Evolutionary conservation across 2,888 invertebrate species (phyloP).

Genomic region (Sminthurides aquaticus): DNA sequence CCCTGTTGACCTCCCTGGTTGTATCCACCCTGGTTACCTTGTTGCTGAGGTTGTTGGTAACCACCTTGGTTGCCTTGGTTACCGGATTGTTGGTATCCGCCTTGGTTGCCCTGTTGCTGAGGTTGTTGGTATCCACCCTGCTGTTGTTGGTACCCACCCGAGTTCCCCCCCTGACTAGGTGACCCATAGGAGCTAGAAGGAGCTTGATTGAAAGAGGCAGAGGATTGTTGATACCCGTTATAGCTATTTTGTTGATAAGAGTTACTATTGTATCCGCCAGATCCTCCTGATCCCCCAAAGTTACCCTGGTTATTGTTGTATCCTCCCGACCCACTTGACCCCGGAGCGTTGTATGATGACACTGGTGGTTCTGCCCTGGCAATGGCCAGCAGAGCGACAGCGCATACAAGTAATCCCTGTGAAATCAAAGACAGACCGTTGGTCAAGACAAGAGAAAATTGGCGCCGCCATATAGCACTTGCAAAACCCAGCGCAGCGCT

Average conservation of each 20-base stretch:
- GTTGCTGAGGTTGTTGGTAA: conserved; percentile 10
- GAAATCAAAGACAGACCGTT: background rate
- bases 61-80: background rate
- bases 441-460: too few species aligned
- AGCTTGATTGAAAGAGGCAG: background rate
- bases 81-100: conserved; percentile 14
- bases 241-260: conserved; percentile 7
- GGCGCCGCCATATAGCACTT: too few species aligned
- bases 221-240: conserved; percentile 10
- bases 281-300: background rate
- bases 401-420: conserved; percentile 29
- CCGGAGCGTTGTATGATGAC: conserved; percentile 24
- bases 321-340: conserved; percentile 15
- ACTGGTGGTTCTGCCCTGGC: conserved; percentile 38
- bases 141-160: conserved; percentile 1
- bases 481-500: too few species aligned
- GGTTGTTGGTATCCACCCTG: conserved; percentile 19
- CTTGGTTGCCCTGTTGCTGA: conserved; percentile 14
- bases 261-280: background rate
- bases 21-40: conserved; percentile 14
- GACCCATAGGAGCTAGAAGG: conserved; percentile 16
- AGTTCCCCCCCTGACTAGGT: conserved; percentile 12
- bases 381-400: conserved; percentile 28
- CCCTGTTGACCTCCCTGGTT: conserved; percentile 2
- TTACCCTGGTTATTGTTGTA: conserved; percentile 7